Conservation (phyloP, 2,113 vertebrate species). For the Turnix velox region DNA sequence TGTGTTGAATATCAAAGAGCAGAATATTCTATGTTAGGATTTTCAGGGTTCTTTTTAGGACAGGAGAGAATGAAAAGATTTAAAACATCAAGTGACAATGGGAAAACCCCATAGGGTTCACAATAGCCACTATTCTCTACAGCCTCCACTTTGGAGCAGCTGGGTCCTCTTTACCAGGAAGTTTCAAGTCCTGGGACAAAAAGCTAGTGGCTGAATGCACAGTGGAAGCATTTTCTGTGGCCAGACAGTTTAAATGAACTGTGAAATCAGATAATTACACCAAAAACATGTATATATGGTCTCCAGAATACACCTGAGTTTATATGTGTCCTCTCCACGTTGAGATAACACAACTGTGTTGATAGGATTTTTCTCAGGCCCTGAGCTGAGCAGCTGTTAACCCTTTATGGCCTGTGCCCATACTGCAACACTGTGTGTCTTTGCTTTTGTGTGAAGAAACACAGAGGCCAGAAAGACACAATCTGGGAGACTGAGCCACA, state of each 20-base stretch:
- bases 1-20: not conserved
- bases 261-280: not conserved
- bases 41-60: not conserved
- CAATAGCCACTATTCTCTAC: not conserved
- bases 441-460: not conserved
- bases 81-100: not conserved
- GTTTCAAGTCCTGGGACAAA: not conserved
- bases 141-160: not conserved
- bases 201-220: not conserved
- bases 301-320: not conserved
- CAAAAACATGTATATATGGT: not conserved
- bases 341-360: not conserved
- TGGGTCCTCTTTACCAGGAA: not conserved
- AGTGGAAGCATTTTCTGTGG: not conserved
- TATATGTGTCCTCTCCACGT: rapidly evolving
- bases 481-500: not conserved
- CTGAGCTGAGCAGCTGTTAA: no score
- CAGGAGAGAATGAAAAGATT: not conserved
- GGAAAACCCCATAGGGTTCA: not conserved
- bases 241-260: not conserved
- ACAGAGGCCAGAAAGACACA: not conserved
- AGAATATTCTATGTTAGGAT: not conserved
- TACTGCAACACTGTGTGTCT: not conserved
- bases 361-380: no score
- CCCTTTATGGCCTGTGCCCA: no score